Conservation (phyloP, 2,797 vertebrate species). For the Pterois miles region DNA sequence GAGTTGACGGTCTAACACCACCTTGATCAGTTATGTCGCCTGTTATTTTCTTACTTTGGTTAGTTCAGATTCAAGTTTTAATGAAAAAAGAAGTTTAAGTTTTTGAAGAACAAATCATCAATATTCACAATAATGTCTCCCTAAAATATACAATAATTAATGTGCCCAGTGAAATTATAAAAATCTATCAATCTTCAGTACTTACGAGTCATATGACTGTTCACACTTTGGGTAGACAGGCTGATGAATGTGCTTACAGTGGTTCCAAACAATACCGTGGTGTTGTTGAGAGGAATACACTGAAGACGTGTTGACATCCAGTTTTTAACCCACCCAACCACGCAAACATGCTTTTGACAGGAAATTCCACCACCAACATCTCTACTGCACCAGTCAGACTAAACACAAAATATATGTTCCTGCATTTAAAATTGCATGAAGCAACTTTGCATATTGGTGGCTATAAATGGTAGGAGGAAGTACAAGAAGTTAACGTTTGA, state of each 20-base stretch:
- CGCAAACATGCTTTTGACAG: conserved; percentile 1
- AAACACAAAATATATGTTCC: background rate
- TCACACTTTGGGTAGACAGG: background rate
- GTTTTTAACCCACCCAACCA: background rate
- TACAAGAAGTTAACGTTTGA: background rate
- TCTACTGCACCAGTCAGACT: conserved; percentile 19
- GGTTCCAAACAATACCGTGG: too few species aligned
- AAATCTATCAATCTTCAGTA: background rate
- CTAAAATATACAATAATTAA: background rate
- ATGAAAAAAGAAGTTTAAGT: too few species aligned
- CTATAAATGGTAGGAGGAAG: background rate
- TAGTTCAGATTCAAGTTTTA: too few species aligned
- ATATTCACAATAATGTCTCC: background rate
- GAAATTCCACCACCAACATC: conserved; percentile 39
- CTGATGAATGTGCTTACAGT: background rate
- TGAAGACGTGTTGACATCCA: background rate
- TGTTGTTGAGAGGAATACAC: background rate
- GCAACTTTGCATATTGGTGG: background rate
- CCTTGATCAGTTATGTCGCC: too few species aligned
- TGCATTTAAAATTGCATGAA: background rate
- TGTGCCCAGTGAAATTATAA: background rate
- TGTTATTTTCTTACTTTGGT: too few species aligned
- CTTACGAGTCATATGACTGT: background rate
- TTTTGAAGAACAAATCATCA: background rate
- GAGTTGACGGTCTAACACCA: too few species aligned